Conservation (phyloP, 2,888 invertebrate genomes). For the Phasia obesa region DNA sequence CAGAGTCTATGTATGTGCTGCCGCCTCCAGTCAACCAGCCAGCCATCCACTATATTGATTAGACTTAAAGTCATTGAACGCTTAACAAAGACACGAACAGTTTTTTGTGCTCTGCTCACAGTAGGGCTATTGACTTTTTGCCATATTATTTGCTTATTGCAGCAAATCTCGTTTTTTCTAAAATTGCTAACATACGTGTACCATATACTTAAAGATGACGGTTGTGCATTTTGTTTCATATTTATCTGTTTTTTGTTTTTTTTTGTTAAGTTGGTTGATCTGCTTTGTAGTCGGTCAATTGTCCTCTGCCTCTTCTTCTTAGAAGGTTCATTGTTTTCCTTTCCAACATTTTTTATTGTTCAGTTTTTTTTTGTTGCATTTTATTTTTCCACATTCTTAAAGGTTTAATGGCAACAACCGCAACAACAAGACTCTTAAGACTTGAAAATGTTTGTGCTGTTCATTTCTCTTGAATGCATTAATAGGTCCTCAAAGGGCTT, state of each 20-base stretch:
- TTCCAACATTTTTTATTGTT: conserved; percentile 18
- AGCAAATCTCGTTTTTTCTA: conserved; percentile 17
- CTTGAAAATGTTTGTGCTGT: conserved; percentile 22
- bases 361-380: neutral
- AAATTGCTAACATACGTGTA: neutral
- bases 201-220: conserved; percentile 6
- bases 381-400: conserved; percentile 44
- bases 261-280: conserved; percentile 47
- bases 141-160: conserved; percentile 35
- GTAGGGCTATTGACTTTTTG: conserved; percentile 62
- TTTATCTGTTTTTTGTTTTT: neutral
- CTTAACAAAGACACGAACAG: conserved; percentile 53
- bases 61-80: conserved; percentile 57
- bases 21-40: conserved; percentile 3
- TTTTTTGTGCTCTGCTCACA: conserved; percentile 2
- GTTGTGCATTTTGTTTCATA: conserved; percentile 15
- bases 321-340: conserved; percentile 63
- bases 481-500: conserved; percentile 57
- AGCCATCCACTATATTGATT: neutral
- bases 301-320: conserved; percentile 53
- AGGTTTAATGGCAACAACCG: conserved; percentile 15
- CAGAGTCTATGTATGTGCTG: conserved; percentile 15
- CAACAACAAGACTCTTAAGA: conserved; percentile 24
- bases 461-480: conserved; percentile 32
- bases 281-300: conserved; percentile 54